phyloP scores from a whole-genome alignment of 2,888 invertebrate genomes.

The Nomada fucata region DNA sequence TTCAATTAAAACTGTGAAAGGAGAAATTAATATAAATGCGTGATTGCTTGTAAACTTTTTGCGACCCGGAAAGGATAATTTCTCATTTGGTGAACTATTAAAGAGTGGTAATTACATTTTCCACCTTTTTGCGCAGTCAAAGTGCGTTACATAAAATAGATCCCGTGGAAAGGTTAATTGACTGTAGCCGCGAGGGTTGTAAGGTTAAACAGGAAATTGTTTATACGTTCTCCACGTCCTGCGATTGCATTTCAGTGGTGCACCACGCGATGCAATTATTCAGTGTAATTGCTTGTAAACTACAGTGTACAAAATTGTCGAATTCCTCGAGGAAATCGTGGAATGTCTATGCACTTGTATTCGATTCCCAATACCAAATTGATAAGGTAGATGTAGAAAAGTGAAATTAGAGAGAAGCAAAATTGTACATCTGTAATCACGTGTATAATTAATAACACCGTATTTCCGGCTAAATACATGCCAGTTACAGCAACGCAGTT shows the following conservation, averaged over 20 bases:
- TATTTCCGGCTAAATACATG: too few relatives aligned
- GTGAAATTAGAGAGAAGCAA: too few relatives aligned
- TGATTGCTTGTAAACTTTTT: neutral
- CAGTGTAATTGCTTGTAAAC: conserved; percentile 1
- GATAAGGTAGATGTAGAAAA: neutral
- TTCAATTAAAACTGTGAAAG: neutral
- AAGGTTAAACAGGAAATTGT: conserved; percentile 29
- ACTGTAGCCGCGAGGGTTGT: neutral
- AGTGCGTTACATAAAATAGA: neutral
- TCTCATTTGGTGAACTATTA: neutral
- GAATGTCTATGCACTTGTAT: neutral
- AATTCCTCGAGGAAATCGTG: neutral
- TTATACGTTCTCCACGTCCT: neutral
- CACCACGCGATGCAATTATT: conserved; percentile 9
- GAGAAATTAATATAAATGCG: neutral
- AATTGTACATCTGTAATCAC: too few relatives aligned
- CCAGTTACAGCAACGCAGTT: too few relatives aligned
- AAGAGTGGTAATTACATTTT: neutral
- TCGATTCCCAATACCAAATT: neutral
- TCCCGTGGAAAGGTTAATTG: conserved; percentile 16
- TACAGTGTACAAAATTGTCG: neutral
- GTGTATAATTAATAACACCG: too few relatives aligned
- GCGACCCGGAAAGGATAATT: neutral
- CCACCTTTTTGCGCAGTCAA: too few relatives aligned
- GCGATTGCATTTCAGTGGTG: conserved; percentile 5